Conservation (phyloP, 2,113 vertebrate genomes). For the Poeciliopsis prolifica region DNA sequence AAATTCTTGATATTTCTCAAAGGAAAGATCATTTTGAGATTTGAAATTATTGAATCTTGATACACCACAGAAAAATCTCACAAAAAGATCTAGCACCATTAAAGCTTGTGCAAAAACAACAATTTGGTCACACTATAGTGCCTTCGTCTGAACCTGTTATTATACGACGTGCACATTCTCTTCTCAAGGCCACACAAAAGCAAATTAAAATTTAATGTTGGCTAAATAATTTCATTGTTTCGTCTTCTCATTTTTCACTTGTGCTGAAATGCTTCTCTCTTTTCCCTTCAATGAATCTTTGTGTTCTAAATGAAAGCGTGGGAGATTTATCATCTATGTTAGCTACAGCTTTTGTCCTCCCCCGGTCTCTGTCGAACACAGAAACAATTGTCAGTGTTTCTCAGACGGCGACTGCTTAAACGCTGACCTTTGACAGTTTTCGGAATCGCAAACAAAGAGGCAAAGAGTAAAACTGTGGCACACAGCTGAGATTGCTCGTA, state of each 20-base stretch:
- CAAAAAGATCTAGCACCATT: background rate
- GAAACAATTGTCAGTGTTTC: constrained; percentile 48
- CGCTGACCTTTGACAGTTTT: constrained; percentile 20
- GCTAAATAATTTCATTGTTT: constrained; percentile 40
- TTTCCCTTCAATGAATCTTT: constrained; percentile 52
- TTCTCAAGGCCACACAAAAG: constrained; percentile 1
- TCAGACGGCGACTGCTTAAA: constrained; percentile 46
- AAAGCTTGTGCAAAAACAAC: background rate
- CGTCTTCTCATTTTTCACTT: constrained; percentile 17
- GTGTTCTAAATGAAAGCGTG: constrained; percentile 55
- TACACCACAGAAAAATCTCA: background rate
- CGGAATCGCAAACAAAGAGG: constrained; percentile 6
- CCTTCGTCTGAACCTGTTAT: background rate
- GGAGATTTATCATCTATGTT: constrained; percentile 64
- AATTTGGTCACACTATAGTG: background rate
- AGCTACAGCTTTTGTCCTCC: constrained; percentile 53
- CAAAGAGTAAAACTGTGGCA: constrained; percentile 15
- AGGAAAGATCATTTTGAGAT: too few relatives aligned
- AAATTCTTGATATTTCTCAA: too few relatives aligned
- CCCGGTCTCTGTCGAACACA: constrained; percentile 45
- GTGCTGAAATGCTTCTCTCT: constrained; percentile 2
- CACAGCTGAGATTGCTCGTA: constrained; percentile 12
- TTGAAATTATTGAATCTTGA: too few relatives aligned
- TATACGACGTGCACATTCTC: background rate
- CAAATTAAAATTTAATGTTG: background rate